Base-by-base conservation (phyloP, 2,797 vertebrate species). In the Leptodactylus fallax region DNA sequence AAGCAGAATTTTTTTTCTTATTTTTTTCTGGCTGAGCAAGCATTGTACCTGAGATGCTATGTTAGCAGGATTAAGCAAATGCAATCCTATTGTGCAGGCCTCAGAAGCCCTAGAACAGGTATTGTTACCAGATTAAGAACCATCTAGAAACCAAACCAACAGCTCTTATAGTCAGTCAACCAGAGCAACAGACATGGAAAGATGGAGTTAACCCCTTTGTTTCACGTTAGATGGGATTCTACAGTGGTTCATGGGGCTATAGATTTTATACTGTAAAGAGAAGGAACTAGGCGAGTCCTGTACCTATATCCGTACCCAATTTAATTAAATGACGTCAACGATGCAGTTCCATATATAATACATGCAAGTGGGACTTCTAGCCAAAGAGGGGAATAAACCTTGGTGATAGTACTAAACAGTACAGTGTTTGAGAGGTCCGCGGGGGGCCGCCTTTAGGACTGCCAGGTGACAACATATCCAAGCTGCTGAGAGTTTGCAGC, bases 61-160 rank as follows among this genome's bases (percentile, higher is more conserved):
- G 56, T 76, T 58, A 65, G 51, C 17, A 55, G 87, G 83, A 88
- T 88, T 85, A 85, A 21, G 55, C 5, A 36, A 51, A 69, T 69
- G 53, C 55, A 36, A 36, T 45, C 1, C 58, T 65, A 88, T 85
- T 85, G 87, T 88, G 56, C 63, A 45, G 49, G 49, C 5, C 51
- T 49, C 65, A 85, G 72, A 72, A 65, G 65, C 14, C 65, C 83
- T 71, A 76, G 23, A 80, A 76, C 83, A 61, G 65, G 83, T 88
- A 88, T 88, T 88, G 77, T 88, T 74, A 74, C 82, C 72, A 76
- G 87, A 81, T 88, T 88, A 88, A 61, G 67, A 77, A 60, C 80
- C 69, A 56, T 80, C 77, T 7, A 60, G 71, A 87, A 36, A 78
- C 25, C 67, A 25, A 36, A 72, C 71, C 80, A 67, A 77, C 71